A percentile compares a stretch with the other conserved stretches of the same genome.
phyloP scores from a whole-genome alignment of 2,888 invertebrate species.

The Dryadula phaetusa region DNA sequence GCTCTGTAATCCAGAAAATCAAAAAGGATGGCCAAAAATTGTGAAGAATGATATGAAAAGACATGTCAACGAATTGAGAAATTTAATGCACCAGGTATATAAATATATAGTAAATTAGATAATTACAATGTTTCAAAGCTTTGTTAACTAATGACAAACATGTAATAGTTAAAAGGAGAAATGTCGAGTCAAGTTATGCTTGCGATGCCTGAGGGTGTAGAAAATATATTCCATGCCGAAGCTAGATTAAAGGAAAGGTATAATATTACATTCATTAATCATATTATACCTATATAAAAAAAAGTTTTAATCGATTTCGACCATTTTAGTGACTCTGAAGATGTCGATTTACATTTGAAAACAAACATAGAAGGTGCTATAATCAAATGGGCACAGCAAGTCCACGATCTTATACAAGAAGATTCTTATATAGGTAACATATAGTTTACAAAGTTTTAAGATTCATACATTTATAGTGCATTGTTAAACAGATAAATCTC shows the following conservation, averaged over 20 bases:
- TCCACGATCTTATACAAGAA: conserved; percentile 91
- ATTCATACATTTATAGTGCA: too few species aligned
- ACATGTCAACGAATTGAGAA: conserved; percentile 88
- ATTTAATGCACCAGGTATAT: conserved; percentile 87
- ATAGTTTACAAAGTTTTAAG: background rate
- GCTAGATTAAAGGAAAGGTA: conserved; percentile 74
- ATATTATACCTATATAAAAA: background rate
- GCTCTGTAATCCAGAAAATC: conserved; percentile 88
- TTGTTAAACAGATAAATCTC: too few species aligned
- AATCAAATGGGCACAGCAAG: conserved; percentile 93
- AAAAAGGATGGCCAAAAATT: conserved; percentile 89
- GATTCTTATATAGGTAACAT: conserved; percentile 85
- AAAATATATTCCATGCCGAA: conserved; percentile 86
- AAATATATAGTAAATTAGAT: background rate
- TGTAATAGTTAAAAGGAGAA: conserved; percentile 88
- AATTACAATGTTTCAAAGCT: background rate
- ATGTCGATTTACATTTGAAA: conserved; percentile 88
- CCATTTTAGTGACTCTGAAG: conserved; percentile 75
- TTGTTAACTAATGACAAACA: background rate
- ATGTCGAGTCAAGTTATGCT: conserved; percentile 93
- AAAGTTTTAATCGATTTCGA: background rate
- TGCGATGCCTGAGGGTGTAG: conserved; percentile 92
- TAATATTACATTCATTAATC: background rate
- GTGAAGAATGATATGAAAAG: conserved; percentile 88
- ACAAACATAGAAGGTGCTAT: conserved; percentile 93